Conservation (phyloP, 2,113 vertebrate genomes). For the Anguilla rostrata region DNA sequence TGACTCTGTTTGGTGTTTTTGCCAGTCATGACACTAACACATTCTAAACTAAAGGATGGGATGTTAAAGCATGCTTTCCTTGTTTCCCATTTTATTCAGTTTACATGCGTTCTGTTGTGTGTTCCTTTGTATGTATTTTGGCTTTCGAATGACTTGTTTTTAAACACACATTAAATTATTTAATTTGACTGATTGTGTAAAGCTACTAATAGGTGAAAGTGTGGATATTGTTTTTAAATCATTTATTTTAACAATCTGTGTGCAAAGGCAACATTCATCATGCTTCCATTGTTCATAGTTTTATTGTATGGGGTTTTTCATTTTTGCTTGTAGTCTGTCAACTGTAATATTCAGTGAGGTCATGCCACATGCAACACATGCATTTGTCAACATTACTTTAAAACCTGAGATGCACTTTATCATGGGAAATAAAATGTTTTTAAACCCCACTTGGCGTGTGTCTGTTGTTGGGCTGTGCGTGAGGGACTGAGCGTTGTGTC, state of each 20-base stretch:
- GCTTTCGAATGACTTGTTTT: background rate
- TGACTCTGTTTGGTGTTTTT: background rate
- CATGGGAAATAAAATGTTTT: slow-evolving; percentile 39
- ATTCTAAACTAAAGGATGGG: background rate
- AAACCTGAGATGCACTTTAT: slow-evolving; percentile 12
- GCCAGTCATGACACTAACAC: background rate
- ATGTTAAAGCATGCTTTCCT: background rate
- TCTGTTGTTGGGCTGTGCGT: background rate
- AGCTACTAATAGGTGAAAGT: background rate
- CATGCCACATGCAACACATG: background rate
- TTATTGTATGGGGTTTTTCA: slow-evolving; percentile 5
- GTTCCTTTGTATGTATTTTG: background rate
- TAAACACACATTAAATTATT: background rate
- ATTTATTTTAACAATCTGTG: too few species aligned
- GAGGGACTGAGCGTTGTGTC: background rate
- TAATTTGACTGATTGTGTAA: background rate
- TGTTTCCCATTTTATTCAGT: background rate
- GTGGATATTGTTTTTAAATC: background rate
- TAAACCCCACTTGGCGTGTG: background rate
- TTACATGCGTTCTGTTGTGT: background rate
- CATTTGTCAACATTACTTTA: background rate
- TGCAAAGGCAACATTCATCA: background rate
- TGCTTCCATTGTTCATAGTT: background rate
- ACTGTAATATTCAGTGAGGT: background rate
- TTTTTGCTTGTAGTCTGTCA: background rate